Conservation (phyloP, 1,140 invertebrate species). For the Danaus melanippus region DNA sequence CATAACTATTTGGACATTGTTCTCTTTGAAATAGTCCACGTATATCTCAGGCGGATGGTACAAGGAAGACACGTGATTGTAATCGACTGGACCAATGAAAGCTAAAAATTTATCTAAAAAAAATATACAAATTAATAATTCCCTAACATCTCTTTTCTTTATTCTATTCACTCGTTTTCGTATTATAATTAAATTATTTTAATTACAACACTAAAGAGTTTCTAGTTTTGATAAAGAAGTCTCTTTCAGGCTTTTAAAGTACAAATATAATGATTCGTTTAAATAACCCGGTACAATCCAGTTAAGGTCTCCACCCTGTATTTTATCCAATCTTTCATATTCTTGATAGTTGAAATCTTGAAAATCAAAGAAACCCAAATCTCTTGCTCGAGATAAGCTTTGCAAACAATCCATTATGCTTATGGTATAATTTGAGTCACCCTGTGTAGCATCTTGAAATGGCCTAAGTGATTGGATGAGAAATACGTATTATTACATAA, state of each 20-base stretch:
- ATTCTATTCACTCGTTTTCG: not conserved
- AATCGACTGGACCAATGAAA: constrained; percentile 95
- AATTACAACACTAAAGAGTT: constrained; percentile 1
- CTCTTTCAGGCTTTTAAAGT: not conserved
- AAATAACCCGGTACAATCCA: constrained; percentile 92
- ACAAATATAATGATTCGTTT: not conserved
- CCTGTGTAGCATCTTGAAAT: constrained; percentile 93
- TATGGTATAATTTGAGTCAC: constrained; percentile 84
- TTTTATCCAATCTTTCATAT: constrained; percentile 91
- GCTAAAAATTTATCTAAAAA: constrained; percentile 90
- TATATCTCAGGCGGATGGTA: constrained; percentile 95
- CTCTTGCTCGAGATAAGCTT: constrained; percentile 88
- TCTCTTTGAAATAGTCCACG: constrained; percentile 92
- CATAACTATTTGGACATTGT: constrained; percentile 93
- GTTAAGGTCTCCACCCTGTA: constrained; percentile 98
- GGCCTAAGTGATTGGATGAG: constrained; percentile 50
- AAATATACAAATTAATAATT: not conserved
- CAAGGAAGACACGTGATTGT: constrained; percentile 81
- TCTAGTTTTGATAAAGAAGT: not conserved
- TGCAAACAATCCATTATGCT: constrained; percentile 89
- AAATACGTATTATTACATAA: constrained; percentile 6
- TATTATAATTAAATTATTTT: not conserved
- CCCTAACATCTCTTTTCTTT: not conserved
- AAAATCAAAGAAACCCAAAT: constrained; percentile 94
- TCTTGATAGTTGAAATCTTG: constrained; percentile 94